Percentiles rank a stretch among this genome's conserved stretches.
Conservation (phyloP, 1,140 invertebrate species). For the Galleria mellonella region DNA sequence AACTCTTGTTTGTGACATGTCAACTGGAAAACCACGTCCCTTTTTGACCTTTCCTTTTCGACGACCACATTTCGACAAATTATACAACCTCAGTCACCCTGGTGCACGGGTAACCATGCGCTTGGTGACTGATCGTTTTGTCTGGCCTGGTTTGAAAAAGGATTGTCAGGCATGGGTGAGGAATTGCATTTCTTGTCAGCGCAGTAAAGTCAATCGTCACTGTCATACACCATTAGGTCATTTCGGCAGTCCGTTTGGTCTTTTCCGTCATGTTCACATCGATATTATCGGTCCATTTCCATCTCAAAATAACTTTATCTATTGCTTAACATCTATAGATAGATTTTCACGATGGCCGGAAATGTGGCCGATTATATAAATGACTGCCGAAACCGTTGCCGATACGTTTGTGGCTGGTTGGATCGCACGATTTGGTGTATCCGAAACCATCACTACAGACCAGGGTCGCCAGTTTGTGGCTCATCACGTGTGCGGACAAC, state of each 20-base stretch:
- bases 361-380: constrained; percentile 23
- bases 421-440: constrained; percentile 48
- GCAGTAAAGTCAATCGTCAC: neutral
- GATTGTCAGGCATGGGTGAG: constrained; percentile 22
- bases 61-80: constrained; percentile 19
- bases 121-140: constrained; percentile 16
- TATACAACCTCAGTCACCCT: constrained; percentile 30
- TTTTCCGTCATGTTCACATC: constrained; percentile 22
- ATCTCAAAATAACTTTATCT: constrained; percentile 12
- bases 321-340: constrained; percentile 37
- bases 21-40: constrained; percentile 17
- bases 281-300: constrained; percentile 43
- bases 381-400: constrained; percentile 24
- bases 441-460: constrained; percentile 50
- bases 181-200: neutral
- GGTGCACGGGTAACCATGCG: constrained; percentile 15
- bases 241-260: neutral
- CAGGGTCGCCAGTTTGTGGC: constrained; percentile 45
- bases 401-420: constrained; percentile 18
- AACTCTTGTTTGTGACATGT: constrained; percentile 5
- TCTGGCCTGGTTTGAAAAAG: constrained; percentile 27
- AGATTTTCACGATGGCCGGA: constrained; percentile 36
- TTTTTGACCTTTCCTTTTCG: constrained; percentile 24
- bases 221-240: neutral
- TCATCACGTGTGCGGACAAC: constrained; percentile 20